Base-by-base conservation (phyloP, 2,113 vertebrate species). In the Polyodon spathula region DNA sequence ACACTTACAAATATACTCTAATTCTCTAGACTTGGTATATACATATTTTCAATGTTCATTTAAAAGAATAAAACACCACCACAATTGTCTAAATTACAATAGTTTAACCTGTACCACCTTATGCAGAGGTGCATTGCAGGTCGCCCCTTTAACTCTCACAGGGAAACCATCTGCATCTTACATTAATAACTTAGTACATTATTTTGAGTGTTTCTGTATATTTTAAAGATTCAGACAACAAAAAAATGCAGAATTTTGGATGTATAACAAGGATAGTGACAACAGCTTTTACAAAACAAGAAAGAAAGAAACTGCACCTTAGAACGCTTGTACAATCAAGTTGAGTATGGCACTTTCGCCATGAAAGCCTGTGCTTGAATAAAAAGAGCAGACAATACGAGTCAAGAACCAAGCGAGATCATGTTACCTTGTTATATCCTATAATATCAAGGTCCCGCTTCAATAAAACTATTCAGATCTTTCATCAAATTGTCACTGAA, bases 121-220 rank as follows among this genome's bases (percentile, higher is more conserved):
- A 61, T 43, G 73, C 73, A 76, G n/a, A n/a, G n/a, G 75, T 78
- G 79, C 81, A 73, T 75, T 74, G 83, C 81, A 69, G 56, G 69
- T 37, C 67, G 71, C 40, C 72, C 74, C 76, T 77, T 73, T 78
- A 82, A 71, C 76, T 78, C 68, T 73, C 72, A 61, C 40, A 61
- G 39, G 8, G 59, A 66, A 59, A 83, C 58, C 81, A 86, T 75
- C 86, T 91, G 92, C 87, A 69, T 65, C 78, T 89, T 90, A 88
- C 84, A 88, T 86, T 85, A 93, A 94, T 94, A 95, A 95, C 84
- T 94, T 93, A 89, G 85, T 85, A 85, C 82, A 89, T 87, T 83
- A 87, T 80, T 82, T 80, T 80, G 44, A 86, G 43, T 85, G 84
- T 75, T 81, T 77, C 66, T 74, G 84, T 84, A 82, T 81, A 78